Evolutionary conservation across 1,140 invertebrate species (phyloP).

Genomic region (Lepidotrigona ventralis): DNA sequence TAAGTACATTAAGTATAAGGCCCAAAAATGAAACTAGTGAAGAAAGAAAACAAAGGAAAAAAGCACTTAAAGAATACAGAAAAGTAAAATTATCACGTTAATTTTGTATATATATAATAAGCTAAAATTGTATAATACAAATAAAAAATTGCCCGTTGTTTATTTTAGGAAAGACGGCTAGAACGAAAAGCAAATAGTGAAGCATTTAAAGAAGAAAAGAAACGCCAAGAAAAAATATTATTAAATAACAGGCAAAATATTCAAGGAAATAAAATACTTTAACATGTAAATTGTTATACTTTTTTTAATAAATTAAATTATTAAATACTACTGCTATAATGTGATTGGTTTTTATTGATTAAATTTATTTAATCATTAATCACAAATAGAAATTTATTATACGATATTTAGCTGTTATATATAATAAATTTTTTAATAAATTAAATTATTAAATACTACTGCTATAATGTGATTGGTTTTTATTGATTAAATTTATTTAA

Average conservation of each 20-base stretch:
- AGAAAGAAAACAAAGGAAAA: conserved; percentile 90
- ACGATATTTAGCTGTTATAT: too few relatives aligned
- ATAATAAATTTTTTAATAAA: too few relatives aligned
- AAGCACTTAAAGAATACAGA: conserved; percentile 90
- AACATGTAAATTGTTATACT: background rate
- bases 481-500: too few relatives aligned
- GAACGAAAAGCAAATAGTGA: conserved; percentile 93
- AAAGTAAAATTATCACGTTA: conserved; percentile 76
- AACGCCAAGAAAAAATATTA: conserved; percentile 88
- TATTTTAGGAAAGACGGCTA: conserved; percentile 86
- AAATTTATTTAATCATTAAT: too few relatives aligned
- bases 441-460: background rate
- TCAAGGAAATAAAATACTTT: conserved; percentile 85
- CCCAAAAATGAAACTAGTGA: conserved; percentile 91
- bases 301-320: background rate
- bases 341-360: too few relatives aligned
- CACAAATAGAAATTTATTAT: too few relatives aligned
- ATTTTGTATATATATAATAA: background rate
- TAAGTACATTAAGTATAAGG: conserved; percentile 87
- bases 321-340: too few relatives aligned
- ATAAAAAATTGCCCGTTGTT: conserved; percentile 29
- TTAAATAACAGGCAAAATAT: conserved; percentile 88
- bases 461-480: too few relatives aligned
- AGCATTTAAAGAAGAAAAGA: conserved; percentile 94
- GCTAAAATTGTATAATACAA: background rate